phyloP scores from a whole-genome alignment of 2,797 vertebrate species.

The Aulostomus chinensis region DNA sequence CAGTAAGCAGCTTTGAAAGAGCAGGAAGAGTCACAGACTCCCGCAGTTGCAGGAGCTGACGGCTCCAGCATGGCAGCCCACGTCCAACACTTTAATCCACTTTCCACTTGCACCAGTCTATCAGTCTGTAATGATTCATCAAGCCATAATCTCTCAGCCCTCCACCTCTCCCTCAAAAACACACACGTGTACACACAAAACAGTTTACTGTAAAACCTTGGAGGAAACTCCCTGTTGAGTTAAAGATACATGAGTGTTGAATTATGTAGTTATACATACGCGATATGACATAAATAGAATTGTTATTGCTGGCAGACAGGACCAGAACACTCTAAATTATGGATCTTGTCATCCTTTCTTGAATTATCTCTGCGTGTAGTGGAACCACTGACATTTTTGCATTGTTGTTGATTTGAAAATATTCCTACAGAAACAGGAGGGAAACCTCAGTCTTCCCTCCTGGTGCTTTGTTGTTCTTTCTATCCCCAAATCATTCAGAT shows the following conservation, averaged over 20 bases:
- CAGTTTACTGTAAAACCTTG: too few relatives aligned
- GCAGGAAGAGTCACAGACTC: constrained; percentile 44
- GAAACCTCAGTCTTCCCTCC: background rate
- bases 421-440: background rate
- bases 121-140: constrained; percentile 36
- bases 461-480: background rate
- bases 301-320: constrained; percentile 14
- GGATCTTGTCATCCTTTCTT: constrained; percentile 18
- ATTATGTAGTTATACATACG: constrained; percentile 19
- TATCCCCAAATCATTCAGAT: background rate
- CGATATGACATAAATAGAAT: constrained; percentile 14
- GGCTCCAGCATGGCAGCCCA: constrained; percentile 45
- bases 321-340: constrained; percentile 37
- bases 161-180: background rate
- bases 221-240: background rate
- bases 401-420: background rate
- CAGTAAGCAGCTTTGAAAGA: constrained; percentile 62
- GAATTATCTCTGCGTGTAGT: constrained; percentile 4
- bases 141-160: constrained; percentile 35
- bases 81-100: constrained; percentile 55
- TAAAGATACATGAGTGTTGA: constrained; percentile 6
- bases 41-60: constrained; percentile 24
- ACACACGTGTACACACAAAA: background rate
- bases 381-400: constrained; percentile 1
- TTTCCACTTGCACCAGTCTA: constrained; percentile 50